These are phyloP conservation scores for Caenorhabditis sinica DNA, from an alignment of 2,888 invertebrate genomes.

Conservation along the genomic window DNA sequence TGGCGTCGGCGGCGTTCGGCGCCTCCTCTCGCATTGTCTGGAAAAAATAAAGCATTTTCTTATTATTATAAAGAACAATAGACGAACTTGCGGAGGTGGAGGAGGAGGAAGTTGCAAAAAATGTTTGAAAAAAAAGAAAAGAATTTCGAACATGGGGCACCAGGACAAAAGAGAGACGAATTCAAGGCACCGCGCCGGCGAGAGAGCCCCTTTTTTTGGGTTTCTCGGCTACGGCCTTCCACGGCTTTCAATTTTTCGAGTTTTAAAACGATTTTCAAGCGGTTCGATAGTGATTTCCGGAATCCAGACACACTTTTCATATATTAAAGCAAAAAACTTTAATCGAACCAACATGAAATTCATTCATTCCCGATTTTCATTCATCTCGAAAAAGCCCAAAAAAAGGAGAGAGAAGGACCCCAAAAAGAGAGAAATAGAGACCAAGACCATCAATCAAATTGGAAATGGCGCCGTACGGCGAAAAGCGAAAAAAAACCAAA, in stretches of 20 bases:
- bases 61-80: background rate
- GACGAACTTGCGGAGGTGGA: background rate
- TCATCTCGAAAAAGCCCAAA: background rate
- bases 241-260: no score
- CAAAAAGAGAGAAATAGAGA: constrained; percentile 9
- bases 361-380: constrained; percentile 36
- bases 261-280: no score
- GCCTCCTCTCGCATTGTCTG: constrained; percentile 61
- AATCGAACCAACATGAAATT: constrained; percentile 44
- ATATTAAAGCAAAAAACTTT: no score
- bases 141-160: background rate
- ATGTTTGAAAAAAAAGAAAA: background rate
- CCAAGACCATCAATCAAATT: constrained; percentile 51
- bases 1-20: constrained; percentile 55
- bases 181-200: constrained; percentile 40
- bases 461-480: constrained; percentile 6
- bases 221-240: no score
- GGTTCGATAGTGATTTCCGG: no score
- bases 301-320: no score
- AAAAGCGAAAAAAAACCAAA: background rate
- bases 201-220: no score
- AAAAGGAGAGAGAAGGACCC: background rate
- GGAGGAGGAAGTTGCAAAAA: background rate
- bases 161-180: constrained; percentile 16
- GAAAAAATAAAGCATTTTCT: constrained; percentile 13